These are phyloP conservation scores for Penaeus chinensis DNA, from an alignment of 1,140 invertebrate genomes.

Conservation along the genomic window DNA sequence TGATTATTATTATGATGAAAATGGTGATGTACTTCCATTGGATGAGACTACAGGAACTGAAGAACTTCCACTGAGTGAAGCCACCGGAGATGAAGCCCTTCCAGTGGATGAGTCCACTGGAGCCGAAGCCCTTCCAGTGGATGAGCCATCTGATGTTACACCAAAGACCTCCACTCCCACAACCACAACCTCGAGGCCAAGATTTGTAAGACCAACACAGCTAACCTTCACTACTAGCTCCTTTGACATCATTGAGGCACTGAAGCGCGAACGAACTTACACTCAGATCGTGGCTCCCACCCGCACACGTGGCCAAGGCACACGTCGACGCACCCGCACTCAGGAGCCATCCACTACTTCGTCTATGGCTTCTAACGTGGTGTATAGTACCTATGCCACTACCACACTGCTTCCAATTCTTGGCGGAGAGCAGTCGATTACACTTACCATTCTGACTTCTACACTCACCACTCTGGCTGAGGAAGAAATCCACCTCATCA, in stretches of 20 bases:
- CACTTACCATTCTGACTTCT: constrained; percentile 65
- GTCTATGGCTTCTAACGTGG: constrained; percentile 62
- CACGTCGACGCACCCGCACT: background rate
- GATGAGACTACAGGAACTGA: constrained; percentile 24
- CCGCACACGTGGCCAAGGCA: background rate
- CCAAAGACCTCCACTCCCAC: background rate
- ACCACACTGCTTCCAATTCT: constrained; percentile 65
- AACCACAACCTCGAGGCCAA: constrained; percentile 10
- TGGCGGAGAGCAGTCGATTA: constrained; percentile 64
- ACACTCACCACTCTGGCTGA: constrained; percentile 64
- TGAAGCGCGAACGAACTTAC: constrained; percentile 41
- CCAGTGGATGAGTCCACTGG: constrained; percentile 13
- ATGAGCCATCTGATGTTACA: background rate
- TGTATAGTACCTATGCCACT: constrained; percentile 65
- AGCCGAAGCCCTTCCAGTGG: constrained; percentile 28
- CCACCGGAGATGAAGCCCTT: background rate
- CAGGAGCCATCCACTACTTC: background rate
- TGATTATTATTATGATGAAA: background rate
- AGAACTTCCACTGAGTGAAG: constrained; percentile 19
- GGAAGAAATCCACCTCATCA: constrained; percentile 63
- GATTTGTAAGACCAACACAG: constrained; percentile 40
- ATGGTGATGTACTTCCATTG: background rate
- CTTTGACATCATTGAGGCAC: constrained; percentile 48
- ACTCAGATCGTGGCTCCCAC: constrained; percentile 37
- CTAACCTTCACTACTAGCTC: constrained; percentile 25